A percentile compares a stretch with the other conserved stretches of the same genome.
phyloP scores from a whole-genome alignment of 2,888 invertebrate genomes.

The Mellilla xanthometata region DNA sequence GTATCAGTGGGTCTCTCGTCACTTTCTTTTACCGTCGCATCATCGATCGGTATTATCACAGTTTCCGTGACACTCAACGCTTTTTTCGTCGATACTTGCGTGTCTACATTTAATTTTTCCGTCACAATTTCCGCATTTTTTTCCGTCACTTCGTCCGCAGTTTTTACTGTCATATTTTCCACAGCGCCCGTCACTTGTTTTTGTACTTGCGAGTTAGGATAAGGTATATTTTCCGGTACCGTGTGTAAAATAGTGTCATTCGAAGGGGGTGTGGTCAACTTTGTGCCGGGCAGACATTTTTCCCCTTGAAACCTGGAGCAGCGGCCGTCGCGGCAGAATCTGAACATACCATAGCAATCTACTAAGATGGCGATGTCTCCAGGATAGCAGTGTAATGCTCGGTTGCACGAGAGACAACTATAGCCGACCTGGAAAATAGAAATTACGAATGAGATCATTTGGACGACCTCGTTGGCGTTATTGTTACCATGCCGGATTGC shows the following conservation, averaged over 20 bases:
- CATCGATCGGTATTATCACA: not conserved
- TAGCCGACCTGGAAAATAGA: constrained; percentile 45
- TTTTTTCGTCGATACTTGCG: too few relatives aligned
- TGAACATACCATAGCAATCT: constrained; percentile 43
- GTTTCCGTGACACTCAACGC: not conserved
- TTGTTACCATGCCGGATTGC: too few relatives aligned
- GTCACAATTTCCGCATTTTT: not conserved
- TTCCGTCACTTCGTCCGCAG: not conserved
- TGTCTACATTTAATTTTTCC: too few relatives aligned
- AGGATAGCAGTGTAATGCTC: constrained; percentile 46
- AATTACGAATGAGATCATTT: too few relatives aligned
- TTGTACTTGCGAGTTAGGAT: constrained; percentile 1
- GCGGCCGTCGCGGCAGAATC: constrained; percentile 46
- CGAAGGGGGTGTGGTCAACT: constrained; percentile 15
- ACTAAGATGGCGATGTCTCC: constrained; percentile 44
- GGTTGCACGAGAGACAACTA: constrained; percentile 42
- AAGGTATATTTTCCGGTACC: not conserved
- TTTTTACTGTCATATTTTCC: not conserved
- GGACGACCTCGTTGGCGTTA: too few relatives aligned
- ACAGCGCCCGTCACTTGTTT: not conserved
- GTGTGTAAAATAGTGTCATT: not conserved
- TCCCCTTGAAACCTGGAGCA: constrained; percentile 40
- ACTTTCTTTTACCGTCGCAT: not conserved
- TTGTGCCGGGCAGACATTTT: constrained; percentile 34
- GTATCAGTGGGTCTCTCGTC: not conserved